phyloP scores from a whole-genome alignment of 2,113 vertebrate species.

The Australoheros scitulus region DNA sequence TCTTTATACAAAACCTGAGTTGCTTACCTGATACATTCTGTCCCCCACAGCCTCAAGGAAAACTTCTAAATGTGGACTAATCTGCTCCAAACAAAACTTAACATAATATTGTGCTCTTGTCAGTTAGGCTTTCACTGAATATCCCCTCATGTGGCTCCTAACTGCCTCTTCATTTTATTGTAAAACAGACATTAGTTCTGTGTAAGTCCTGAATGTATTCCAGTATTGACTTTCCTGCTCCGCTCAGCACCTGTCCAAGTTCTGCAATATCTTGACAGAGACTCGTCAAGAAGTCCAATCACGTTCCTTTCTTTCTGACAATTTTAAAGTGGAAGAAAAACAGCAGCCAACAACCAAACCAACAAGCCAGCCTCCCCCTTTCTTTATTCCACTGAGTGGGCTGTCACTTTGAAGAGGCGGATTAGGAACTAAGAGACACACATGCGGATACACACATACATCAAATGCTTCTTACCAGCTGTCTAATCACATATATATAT shows the following conservation, averaged over 20 bases:
- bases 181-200: neutral
- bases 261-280: neutral
- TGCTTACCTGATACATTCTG: slow-evolving; percentile 5
- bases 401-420: slow-evolving; percentile 57
- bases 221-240: neutral
- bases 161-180: neutral
- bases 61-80: neutral
- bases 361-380: slow-evolving; percentile 29
- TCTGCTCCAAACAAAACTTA: neutral
- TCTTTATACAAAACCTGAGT: neutral
- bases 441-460: slow-evolving; percentile 11
- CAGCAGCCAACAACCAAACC: slow-evolving; percentile 29
- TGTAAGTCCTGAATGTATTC: neutral
- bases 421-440: slow-evolving; percentile 48
- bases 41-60: neutral
- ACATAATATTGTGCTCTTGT: neutral
- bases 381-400: slow-evolving; percentile 47
- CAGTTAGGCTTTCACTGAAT: neutral
- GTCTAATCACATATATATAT: neutral
- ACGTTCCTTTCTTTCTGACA: slow-evolving; percentile 5
- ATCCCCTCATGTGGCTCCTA: neutral
- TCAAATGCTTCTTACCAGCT: slow-evolving; percentile 24
- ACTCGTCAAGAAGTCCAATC: slow-evolving; percentile 1
- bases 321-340: slow-evolving; percentile 18
- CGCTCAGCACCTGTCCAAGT: slow-evolving; percentile 18